Evolutionary conservation across 1,140 invertebrate genomes (phyloP).

Genomic region (Orchestia grillus): DNA sequence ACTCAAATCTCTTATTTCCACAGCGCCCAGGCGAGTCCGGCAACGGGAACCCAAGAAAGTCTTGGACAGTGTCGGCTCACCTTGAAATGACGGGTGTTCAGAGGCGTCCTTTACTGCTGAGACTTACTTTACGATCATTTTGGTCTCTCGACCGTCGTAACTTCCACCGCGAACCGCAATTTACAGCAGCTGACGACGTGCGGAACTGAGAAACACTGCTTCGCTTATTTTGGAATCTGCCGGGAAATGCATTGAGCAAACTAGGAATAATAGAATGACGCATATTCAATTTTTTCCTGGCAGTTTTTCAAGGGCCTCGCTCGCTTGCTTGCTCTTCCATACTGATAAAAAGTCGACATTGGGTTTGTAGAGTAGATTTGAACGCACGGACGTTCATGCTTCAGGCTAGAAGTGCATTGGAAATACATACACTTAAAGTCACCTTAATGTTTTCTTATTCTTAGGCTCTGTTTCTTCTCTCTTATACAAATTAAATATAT

Average conservation of each 20-base stretch:
- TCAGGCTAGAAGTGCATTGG: neutral
- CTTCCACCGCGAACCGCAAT: neutral
- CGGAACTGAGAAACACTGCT: neutral
- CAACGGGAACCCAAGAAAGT: neutral
- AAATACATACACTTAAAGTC: neutral
- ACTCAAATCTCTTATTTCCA: neutral
- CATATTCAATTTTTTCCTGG: neutral
- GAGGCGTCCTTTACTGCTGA: neutral
- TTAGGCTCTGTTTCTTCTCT: neutral
- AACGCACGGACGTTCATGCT: neutral
- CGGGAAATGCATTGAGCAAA: neutral
- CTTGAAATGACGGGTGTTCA: neutral
- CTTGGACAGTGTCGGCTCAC: neutral
- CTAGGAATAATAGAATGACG: neutral
- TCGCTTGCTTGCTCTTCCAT: neutral
- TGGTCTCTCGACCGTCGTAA: neutral
- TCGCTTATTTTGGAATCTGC: neutral
- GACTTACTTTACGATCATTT: slow-evolving; percentile 1
- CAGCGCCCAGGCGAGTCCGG: neutral
- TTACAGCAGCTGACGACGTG: slow-evolving; percentile 5
- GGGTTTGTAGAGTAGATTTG: neutral
- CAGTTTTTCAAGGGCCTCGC: neutral
- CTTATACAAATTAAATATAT: neutral
- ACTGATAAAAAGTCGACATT: neutral
- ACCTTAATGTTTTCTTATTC: neutral